Evolutionary conservation across 2,113 vertebrate species (phyloP).

Genomic region (Ardeotis arabs): DNA sequence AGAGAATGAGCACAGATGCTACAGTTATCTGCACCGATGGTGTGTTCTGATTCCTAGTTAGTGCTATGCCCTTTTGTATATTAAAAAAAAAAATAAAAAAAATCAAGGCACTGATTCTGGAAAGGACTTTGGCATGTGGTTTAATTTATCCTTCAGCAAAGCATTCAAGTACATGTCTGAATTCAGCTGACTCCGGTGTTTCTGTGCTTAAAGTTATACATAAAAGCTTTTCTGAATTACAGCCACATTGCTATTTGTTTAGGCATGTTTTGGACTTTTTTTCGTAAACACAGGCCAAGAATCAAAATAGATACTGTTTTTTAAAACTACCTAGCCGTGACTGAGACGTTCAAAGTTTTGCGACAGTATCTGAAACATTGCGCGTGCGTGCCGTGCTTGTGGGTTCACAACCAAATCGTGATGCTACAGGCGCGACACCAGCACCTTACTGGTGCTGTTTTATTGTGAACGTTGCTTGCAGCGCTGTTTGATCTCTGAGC

Average conservation of each 20-base stretch:
- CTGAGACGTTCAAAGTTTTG: accelerated
- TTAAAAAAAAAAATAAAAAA: too few relatives aligned
- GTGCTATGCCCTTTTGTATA: neutral
- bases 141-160: constrained; percentile 4
- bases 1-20: constrained; percentile 2
- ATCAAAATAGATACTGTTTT: neutral
- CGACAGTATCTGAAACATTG: accelerated
- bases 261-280: neutral
- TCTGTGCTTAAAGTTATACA: neutral
- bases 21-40: neutral
- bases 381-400: accelerated
- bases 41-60: neutral
- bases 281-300: neutral
- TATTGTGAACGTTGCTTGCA: neutral
- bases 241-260: neutral
- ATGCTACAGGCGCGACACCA: neutral
- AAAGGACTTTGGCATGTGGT: neutral
- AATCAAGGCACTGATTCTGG: neutral
- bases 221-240: neutral
- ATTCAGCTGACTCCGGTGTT: constrained; percentile 12
- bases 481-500: neutral
- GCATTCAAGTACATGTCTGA: neutral
- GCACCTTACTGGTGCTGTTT: neutral
- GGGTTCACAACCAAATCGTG: accelerated
- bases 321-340: neutral